Evolutionary conservation across 1,140 invertebrate genomes (phyloP).

Genomic region (Sycobia sp.): DNA sequence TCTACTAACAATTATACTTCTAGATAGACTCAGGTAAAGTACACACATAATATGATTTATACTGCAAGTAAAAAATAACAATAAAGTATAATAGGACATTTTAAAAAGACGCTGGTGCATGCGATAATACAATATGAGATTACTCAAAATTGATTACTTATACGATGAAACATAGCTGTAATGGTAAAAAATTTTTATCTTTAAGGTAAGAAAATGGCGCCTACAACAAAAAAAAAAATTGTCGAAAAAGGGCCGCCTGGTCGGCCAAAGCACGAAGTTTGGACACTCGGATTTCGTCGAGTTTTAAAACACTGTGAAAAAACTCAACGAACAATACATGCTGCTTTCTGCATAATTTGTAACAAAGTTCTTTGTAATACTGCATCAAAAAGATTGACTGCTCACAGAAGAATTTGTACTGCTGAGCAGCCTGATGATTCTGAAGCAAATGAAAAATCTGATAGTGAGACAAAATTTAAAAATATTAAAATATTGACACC

Average conservation of each 20-base stretch:
- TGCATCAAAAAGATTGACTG: constrained; percentile 20
- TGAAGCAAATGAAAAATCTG: not conserved
- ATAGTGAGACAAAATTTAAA: not conserved
- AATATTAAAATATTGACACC: constrained; percentile 16
- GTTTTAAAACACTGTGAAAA: constrained; percentile 31
- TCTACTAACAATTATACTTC: too few species aligned
- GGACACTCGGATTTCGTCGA: constrained; percentile 25
- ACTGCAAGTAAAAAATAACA: constrained; percentile 24
- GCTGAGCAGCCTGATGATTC: constrained; percentile 7
- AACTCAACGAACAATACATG: constrained; percentile 20
- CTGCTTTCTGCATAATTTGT: constrained; percentile 26
- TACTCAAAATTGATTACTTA: not conserved
- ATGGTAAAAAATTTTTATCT: not conserved
- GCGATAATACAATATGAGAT: not conserved
- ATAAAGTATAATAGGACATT: constrained; percentile 7
- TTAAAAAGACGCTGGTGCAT: constrained; percentile 5
- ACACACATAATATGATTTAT: constrained; percentile 31
- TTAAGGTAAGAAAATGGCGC: constrained; percentile 19
- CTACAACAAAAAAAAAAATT: constrained; percentile 10
- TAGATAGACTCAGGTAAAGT: constrained; percentile 35
- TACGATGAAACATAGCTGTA: too few species aligned
- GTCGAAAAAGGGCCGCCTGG: constrained; percentile 21
- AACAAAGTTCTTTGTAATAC: constrained; percentile 29
- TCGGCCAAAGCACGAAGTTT: constrained; percentile 29
- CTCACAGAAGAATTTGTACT: constrained; percentile 23